These are phyloP conservation scores for Melieria picta DNA, from an alignment of 2,888 invertebrate species.

Conservation along the genomic window DNA sequence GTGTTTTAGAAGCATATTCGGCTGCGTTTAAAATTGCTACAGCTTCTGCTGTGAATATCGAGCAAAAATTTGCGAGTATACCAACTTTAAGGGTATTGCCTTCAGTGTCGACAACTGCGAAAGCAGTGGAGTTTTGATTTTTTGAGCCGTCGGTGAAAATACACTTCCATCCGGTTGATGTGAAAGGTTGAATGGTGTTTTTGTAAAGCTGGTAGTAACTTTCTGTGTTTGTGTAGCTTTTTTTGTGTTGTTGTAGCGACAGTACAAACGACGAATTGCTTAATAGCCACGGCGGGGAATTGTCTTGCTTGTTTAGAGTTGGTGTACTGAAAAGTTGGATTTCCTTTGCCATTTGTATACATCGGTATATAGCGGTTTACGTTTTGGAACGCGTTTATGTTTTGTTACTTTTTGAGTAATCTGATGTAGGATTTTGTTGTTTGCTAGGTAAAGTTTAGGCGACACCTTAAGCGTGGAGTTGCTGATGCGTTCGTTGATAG, in stretches of 20 bases:
- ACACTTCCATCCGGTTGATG: conserved; percentile 6
- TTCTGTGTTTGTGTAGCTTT: background rate
- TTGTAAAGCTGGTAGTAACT: background rate
- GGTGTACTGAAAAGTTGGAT: background rate
- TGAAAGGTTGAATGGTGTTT: background rate
- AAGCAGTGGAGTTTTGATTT: background rate
- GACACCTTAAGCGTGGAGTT: background rate
- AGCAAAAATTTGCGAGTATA: background rate
- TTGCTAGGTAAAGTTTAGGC: background rate
- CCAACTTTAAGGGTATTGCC: background rate
- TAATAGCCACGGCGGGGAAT: background rate
- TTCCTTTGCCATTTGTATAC: background rate
- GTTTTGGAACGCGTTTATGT: background rate
- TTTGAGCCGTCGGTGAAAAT: background rate
- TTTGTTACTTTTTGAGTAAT: too few species aligned
- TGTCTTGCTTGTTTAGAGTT: background rate
- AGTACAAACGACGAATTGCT: background rate
- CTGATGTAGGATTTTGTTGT: background rate
- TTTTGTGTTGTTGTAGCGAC: background rate
- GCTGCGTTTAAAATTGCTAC: background rate
- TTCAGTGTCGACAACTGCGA: too few species aligned
- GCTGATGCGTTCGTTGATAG: background rate
- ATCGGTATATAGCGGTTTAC: background rate
- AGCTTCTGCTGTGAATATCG: background rate
- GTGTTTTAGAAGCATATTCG: too few species aligned